These are phyloP conservation scores for Cecidostiba fungosa DNA, from an alignment of 2,888 invertebrate species.

Conservation along the genomic window DNA sequence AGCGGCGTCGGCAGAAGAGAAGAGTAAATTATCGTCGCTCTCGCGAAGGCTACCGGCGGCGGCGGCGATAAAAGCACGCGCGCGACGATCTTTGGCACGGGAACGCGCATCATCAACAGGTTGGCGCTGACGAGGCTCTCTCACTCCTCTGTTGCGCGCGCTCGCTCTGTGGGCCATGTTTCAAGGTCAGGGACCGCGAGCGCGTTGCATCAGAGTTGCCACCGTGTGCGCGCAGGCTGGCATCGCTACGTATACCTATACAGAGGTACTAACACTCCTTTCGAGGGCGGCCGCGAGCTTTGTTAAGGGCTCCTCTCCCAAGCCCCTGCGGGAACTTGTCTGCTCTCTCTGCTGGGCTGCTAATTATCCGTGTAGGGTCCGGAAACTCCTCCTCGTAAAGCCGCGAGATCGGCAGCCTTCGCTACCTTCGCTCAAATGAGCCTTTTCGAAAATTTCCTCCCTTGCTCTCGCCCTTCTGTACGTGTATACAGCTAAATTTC, in stretches of 20 bases:
- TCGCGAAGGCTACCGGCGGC: constrained; percentile 44
- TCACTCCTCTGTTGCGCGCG: constrained; percentile 1
- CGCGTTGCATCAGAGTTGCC: constrained; percentile 26
- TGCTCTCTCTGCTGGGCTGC: no score
- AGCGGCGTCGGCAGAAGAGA: constrained; percentile 11
- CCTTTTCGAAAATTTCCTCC: constrained; percentile 54
- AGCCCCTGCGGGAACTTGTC: neutral
- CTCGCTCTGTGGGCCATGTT: neutral
- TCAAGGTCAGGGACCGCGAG: constrained; percentile 50
- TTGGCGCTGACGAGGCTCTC: constrained; percentile 67
- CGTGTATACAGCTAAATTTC: no score
- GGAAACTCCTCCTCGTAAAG: constrained; percentile 56
- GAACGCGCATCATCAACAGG: constrained; percentile 70
- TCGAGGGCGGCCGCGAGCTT: constrained; percentile 53
- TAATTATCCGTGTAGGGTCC: constrained; percentile 56
- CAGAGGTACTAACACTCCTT: no score
- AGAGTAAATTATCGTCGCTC: constrained; percentile 38
- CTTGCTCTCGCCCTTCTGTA: constrained; percentile 18
- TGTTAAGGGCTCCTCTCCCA: constrained; percentile 65
- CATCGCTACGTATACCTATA: no score
- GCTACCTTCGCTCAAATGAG: no score
- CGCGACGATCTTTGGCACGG: constrained; percentile 64
- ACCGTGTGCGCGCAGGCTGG: neutral
- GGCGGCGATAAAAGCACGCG: constrained; percentile 41
- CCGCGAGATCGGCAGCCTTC: neutral